Conservation (phyloP, 2,797 vertebrate species). For the Periparus ater region DNA sequence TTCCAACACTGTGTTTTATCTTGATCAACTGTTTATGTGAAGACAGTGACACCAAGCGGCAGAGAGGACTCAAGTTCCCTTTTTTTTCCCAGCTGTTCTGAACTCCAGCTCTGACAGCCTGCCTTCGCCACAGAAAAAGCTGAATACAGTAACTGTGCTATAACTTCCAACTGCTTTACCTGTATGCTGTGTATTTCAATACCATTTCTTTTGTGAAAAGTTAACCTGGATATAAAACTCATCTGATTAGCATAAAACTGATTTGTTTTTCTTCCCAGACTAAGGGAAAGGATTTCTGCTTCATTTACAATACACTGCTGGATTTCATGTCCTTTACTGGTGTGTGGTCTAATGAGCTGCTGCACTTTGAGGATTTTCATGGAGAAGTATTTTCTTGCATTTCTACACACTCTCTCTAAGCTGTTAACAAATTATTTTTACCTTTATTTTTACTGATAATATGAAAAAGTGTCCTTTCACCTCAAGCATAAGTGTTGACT, state of each 20-base stretch:
- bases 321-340: neutral
- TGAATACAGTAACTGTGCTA: neutral
- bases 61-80: neutral
- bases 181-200: neutral
- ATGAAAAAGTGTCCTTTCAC: neutral
- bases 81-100: neutral
- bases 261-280: neutral
- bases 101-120: neutral
- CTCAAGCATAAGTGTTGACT: neutral
- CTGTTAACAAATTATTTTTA: neutral
- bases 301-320: neutral
- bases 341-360: neutral
- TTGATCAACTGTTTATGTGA: neutral
- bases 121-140: neutral
- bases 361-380: neutral
- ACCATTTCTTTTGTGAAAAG: neutral
- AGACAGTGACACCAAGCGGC: slow-evolving; percentile 68
- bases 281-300: neutral
- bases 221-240: neutral
- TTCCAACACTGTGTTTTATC: neutral
- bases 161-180: neutral
- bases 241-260: neutral
- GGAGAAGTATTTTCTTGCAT: neutral
- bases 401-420: neutral
- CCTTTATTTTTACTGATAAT: neutral